Percentiles rank a stretch among this genome's conserved stretches.
Conservation (phyloP, 2,888 invertebrate genomes). For the Sarcophaga variegata region DNA sequence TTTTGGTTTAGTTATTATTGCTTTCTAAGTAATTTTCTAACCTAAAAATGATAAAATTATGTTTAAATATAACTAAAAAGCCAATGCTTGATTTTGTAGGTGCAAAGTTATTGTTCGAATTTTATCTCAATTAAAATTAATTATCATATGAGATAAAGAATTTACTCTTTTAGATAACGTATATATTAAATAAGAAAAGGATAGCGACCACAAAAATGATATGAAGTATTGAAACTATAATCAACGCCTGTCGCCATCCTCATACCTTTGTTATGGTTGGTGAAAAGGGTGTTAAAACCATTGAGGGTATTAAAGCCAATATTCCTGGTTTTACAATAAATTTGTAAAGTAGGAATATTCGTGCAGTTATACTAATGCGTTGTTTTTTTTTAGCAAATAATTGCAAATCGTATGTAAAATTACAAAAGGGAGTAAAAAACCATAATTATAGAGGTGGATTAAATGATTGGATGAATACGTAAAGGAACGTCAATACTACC, state of each 20-base stretch:
- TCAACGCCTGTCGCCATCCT: constrained; percentile 64
- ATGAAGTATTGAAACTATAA: constrained; percentile 47
- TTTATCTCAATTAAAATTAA: not conserved
- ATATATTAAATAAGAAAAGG: not conserved
- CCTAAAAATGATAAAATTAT: too few relatives aligned
- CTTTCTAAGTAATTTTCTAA: too few relatives aligned
- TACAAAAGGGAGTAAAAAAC: constrained; percentile 34
- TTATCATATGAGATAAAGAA: not conserved
- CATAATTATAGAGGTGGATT: constrained; percentile 57
- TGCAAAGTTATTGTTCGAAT: not conserved
- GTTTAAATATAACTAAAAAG: too few relatives aligned
- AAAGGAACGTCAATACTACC: too few relatives aligned
- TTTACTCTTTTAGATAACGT: not conserved
- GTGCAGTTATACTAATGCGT: not conserved
- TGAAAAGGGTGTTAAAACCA: constrained; percentile 13
- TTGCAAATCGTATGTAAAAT: constrained; percentile 39
- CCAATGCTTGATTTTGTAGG: too few relatives aligned
- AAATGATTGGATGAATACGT: not conserved
- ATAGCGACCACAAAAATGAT: constrained; percentile 7
- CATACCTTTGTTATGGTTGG: constrained; percentile 18
- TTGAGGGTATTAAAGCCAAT: not conserved
- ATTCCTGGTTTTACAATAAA: not conserved
- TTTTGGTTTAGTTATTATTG: too few relatives aligned
- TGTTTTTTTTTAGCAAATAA: not conserved
- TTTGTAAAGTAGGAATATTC: not conserved